Percentiles rank a stretch among this genome's conserved stretches.
phyloP scores from a whole-genome alignment of 2,888 invertebrate species.

The Oscheius sp. region DNA sequence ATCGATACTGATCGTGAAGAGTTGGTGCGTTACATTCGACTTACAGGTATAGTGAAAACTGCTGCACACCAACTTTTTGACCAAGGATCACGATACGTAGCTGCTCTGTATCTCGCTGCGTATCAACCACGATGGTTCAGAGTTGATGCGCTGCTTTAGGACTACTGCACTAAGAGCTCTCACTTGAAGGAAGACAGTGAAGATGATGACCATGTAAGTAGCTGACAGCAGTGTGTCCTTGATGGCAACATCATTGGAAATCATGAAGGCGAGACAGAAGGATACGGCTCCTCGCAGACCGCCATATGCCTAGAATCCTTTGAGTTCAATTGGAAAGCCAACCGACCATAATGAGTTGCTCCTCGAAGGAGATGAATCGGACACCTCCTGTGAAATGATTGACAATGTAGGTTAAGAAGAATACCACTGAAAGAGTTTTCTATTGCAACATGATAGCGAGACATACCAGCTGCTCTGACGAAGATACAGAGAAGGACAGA shows the following conservation, averaged over 20 bases:
- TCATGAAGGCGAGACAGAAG: slow-evolving; percentile 77
- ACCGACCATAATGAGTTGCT: slow-evolving; percentile 78
- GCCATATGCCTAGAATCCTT: slow-evolving; percentile 76
- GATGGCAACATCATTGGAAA: slow-evolving; percentile 72
- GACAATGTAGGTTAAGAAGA: slow-evolving; percentile 75
- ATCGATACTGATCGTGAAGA: background rate
- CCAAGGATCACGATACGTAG: too few species aligned
- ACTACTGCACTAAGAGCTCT: too few species aligned
- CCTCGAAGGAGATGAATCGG: slow-evolving; percentile 76
- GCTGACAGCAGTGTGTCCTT: slow-evolving; percentile 74
- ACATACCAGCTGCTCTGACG: slow-evolving; percentile 60
- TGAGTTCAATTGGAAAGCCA: background rate
- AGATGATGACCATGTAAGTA: slow-evolving; percentile 75
- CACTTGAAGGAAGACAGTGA: slow-evolving; percentile 76
- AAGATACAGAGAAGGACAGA: slow-evolving; percentile 65
- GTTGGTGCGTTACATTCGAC: too few species aligned
- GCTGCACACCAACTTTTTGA: too few species aligned
- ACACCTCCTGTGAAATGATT: slow-evolving; percentile 75
- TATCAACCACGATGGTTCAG: too few species aligned
- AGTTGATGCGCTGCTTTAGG: too few species aligned
- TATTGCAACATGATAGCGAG: background rate
- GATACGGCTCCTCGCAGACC: slow-evolving; percentile 78
- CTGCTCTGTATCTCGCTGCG: too few species aligned
- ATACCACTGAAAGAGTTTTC: slow-evolving; percentile 74
- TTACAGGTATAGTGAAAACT: too few species aligned